Percentiles rank a stretch among this genome's conserved stretches.
Evolutionary conservation across 2,888 invertebrate species (phyloP).

Genomic region (Erannis defoliaria): DNA sequence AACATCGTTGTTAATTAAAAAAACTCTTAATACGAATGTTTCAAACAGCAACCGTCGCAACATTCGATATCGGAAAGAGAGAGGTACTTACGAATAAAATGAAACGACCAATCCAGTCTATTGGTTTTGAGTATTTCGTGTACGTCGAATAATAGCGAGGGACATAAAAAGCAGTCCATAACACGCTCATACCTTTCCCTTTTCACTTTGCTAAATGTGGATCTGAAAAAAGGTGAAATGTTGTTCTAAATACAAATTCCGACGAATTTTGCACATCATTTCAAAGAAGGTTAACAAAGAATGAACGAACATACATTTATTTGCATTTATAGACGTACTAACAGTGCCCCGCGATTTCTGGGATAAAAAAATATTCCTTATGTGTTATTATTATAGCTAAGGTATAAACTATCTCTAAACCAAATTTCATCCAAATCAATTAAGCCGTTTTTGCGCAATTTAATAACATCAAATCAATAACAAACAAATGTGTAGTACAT

Average conservation of each 20-base stretch:
- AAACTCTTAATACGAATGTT: constrained; percentile 8
- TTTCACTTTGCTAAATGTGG: constrained; percentile 14
- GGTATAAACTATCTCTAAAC: too few species aligned
- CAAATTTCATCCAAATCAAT: too few species aligned
- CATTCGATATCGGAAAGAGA: constrained; percentile 20
- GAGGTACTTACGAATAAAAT: constrained; percentile 23
- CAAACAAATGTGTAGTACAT: constrained; percentile 1
- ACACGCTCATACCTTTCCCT: constrained; percentile 14
- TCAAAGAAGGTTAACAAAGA: neutral
- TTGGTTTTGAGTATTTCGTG: constrained; percentile 23
- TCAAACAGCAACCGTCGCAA: constrained; percentile 15
- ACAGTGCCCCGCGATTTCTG: too few species aligned
- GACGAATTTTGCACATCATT: neutral
- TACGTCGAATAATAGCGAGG: constrained; percentile 23
- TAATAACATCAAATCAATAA: neutral
- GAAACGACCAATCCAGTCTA: constrained; percentile 23
- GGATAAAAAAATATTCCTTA: too few species aligned
- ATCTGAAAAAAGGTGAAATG: constrained; percentile 14
- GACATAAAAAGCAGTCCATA: constrained; percentile 17
- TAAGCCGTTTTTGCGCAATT: neutral
- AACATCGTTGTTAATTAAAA: constrained; percentile 7
- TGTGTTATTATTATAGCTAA: too few species aligned
- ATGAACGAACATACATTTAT: too few species aligned
- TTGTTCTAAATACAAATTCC: constrained; percentile 8
- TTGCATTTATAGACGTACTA: too few species aligned